phyloP scores from a whole-genome alignment of 1,140 invertebrate genomes.

The Cydia strobilella region DNA sequence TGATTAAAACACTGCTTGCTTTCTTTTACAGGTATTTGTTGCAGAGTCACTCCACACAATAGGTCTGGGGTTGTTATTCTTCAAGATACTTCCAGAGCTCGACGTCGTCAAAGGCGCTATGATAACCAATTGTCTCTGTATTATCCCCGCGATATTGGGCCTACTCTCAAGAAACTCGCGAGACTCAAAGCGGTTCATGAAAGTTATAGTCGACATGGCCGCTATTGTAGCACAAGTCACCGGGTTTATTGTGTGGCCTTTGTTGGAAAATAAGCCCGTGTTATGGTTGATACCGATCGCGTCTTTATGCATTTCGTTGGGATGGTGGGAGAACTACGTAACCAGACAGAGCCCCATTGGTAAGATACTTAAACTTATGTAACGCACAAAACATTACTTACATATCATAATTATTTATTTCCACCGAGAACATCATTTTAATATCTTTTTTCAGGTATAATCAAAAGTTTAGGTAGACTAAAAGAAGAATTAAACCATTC shows the following conservation, averaged over 20 bases:
- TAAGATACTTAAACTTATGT: constrained; percentile 50
- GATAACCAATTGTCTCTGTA: constrained; percentile 96
- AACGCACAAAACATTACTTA: constrained; percentile 25
- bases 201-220: constrained; percentile 90
- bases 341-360: constrained; percentile 89
- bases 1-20: constrained; percentile 11
- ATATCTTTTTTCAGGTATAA: constrained; percentile 82
- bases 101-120: constrained; percentile 96
- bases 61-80: constrained; percentile 91
- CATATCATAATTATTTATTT: not conserved
- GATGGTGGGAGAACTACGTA: constrained; percentile 99
- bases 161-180: constrained; percentile 89
- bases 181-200: constrained; percentile 89
- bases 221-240: constrained; percentile 93
- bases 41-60: constrained; percentile 93
- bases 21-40: constrained; percentile 83
- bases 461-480: constrained; percentile 89
- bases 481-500: constrained; percentile 90
- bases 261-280: constrained; percentile 85
- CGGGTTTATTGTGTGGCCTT: constrained; percentile 94
- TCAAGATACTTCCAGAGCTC: constrained; percentile 92
- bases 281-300: constrained; percentile 92
- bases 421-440: constrained; percentile 10
- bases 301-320: constrained; percentile 91
- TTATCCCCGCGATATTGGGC: constrained; percentile 87